Conservation (phyloP, 2,888 invertebrate species). For the Elmis aenea region DNA sequence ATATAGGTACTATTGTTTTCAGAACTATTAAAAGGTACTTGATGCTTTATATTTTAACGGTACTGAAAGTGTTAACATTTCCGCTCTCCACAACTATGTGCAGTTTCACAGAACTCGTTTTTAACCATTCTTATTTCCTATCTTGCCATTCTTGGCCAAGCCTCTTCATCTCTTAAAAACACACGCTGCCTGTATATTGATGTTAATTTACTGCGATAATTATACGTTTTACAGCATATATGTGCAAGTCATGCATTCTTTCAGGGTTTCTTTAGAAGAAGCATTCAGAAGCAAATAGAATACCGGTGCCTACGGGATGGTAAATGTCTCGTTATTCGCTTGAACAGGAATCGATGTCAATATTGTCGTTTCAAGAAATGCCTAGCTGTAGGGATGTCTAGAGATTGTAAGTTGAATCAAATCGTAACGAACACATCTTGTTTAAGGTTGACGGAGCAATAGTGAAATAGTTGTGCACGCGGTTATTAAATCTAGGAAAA, state of each 20-base stretch:
- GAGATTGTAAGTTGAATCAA: constrained; percentile 97
- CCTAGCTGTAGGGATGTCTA: constrained; percentile 92
- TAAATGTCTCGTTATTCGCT: constrained; percentile 87
- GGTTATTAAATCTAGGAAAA: no score
- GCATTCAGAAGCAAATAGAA: constrained; percentile 95
- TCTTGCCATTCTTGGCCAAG: constrained; percentile 10
- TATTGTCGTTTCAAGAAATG: constrained; percentile 97
- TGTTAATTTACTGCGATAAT: constrained; percentile 2
- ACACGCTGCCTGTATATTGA: background rate
- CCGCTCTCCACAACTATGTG: constrained; percentile 4
- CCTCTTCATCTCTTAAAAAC: constrained; percentile 3
- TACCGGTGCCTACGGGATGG: constrained; percentile 91
- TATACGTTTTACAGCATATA: constrained; percentile 1
- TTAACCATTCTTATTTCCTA: constrained; percentile 5
- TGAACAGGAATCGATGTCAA: constrained; percentile 93
- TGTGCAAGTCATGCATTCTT: constrained; percentile 6
- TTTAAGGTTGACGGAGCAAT: no score
- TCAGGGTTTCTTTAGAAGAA: constrained; percentile 92
- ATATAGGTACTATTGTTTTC: no score
- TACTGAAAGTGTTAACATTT: constrained; percentile 5
- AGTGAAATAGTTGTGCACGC: no score
- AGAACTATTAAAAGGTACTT: no score
- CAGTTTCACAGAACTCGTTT: constrained; percentile 15
- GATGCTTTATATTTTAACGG: constrained; percentile 6
- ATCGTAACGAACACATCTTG: no score